phyloP scores from a whole-genome alignment of 2,797 vertebrate genomes.

The Synaphobranchus kaupii region DNA sequence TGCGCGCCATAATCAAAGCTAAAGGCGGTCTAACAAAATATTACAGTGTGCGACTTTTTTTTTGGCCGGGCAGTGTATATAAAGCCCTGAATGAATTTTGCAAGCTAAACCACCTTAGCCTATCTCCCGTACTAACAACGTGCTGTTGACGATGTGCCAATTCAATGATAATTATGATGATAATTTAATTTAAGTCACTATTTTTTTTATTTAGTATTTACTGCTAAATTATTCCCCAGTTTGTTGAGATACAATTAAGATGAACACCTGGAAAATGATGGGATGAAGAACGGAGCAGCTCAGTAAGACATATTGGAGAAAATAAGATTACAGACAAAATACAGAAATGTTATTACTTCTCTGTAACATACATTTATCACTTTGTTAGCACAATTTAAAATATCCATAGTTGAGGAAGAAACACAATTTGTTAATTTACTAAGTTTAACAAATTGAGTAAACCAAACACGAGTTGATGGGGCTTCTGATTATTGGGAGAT shows the following conservation, averaged over 20 bases:
- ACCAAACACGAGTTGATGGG: background rate
- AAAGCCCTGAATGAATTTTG: background rate
- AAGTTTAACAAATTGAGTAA: background rate
- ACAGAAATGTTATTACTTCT: no score
- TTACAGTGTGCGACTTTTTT: no score
- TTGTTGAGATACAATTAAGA: no score
- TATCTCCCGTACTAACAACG: background rate
- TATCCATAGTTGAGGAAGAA: background rate
- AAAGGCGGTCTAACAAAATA: no score
- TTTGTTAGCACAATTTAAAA: background rate
- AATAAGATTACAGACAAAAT: background rate
- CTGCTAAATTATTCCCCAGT: no score
- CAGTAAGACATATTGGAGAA: background rate
- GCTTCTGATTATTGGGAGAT: background rate
- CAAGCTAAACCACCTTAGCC: background rate
- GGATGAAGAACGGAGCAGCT: no score
- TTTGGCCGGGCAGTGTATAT: no score
- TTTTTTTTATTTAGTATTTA: no score
- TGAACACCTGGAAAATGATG: no score
- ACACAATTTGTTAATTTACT: background rate
- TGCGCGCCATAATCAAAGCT: no score
- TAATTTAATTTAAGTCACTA: background rate
- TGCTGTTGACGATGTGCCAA: background rate
- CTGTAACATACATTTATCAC: background rate
- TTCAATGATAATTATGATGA: background rate